phyloP scores from a whole-genome alignment of 2,888 invertebrate genomes.

The Alentia gelatinosa region DNA sequence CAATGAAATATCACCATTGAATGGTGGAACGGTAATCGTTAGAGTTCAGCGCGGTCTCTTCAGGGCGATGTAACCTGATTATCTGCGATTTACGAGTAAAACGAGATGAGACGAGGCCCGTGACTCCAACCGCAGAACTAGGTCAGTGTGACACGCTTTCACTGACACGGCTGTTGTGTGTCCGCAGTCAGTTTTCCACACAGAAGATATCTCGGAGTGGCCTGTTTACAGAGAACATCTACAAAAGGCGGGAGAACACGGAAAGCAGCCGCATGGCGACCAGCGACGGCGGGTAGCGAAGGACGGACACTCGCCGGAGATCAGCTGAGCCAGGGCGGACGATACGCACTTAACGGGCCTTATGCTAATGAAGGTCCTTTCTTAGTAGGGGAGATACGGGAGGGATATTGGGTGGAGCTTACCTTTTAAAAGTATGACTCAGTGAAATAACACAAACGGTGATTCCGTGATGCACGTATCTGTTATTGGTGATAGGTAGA shows the following conservation, averaged over 20 bases:
- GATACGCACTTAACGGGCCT: conserved; percentile 7
- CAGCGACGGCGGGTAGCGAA: neutral
- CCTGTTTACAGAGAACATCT: neutral
- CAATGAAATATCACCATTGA: too few species aligned
- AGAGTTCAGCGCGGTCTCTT: too few species aligned
- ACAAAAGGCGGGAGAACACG: neutral
- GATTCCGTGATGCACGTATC: too few species aligned
- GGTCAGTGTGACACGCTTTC: neutral
- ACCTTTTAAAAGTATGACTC: neutral
- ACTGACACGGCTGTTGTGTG: neutral
- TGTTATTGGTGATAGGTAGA: too few species aligned
- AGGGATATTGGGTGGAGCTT: neutral
- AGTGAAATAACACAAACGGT: too few species aligned
- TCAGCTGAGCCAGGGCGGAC: conserved; percentile 22
- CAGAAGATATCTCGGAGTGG: neutral
- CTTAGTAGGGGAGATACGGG: neutral
- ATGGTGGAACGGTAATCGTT: too few species aligned
- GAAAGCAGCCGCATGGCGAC: neutral
- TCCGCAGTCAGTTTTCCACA: too few species aligned
- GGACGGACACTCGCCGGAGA: neutral
- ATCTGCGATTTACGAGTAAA: too few species aligned
- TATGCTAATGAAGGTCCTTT: conserved; percentile 37
- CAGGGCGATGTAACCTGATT: too few species aligned
- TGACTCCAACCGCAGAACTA: too few species aligned
- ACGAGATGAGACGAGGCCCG: too few species aligned